Conservation (phyloP, 2,888 invertebrate species). For the Epinotia bilunana region DNA sequence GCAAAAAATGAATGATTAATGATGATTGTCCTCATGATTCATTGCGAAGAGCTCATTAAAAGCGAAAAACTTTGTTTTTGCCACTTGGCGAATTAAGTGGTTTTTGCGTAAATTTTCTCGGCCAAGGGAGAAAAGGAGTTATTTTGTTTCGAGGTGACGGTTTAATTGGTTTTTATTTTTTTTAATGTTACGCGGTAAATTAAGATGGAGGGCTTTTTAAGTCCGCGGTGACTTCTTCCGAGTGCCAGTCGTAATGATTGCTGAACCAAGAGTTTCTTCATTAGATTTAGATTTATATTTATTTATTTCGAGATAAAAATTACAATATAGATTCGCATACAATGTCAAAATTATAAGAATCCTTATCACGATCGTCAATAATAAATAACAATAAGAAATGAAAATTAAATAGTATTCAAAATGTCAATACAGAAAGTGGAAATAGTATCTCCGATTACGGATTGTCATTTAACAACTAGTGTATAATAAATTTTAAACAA, state of each 20-base stretch:
- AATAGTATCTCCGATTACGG: too few relatives aligned
- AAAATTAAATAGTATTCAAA: too few relatives aligned
- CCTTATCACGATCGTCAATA: too few relatives aligned
- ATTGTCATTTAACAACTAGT: too few relatives aligned
- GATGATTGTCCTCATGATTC: slow-evolving; percentile 41
- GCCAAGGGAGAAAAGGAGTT: slow-evolving; percentile 26
- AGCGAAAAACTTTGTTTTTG: slow-evolving; percentile 43
- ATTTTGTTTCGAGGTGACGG: slow-evolving; percentile 41
- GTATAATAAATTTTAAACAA: too few relatives aligned
- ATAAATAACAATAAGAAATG: too few relatives aligned
- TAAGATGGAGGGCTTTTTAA: slow-evolving; percentile 30
- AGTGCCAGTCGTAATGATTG: slow-evolving; percentile 18
- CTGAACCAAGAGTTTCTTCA: not conserved
- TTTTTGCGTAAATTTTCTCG: slow-evolving; percentile 36
- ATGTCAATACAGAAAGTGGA: too few relatives aligned
- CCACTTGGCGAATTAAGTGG: slow-evolving; percentile 34
- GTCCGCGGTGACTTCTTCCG: not conserved
- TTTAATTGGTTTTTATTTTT: slow-evolving; percentile 40
- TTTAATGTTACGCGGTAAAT: slow-evolving; percentile 22
- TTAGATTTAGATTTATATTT: too few relatives aligned
- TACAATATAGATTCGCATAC: too few relatives aligned
- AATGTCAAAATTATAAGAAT: too few relatives aligned
- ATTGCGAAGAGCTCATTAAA: slow-evolving; percentile 38
- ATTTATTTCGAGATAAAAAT: too few relatives aligned
- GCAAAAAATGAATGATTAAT: slow-evolving; percentile 43